Evolutionary conservation across 2,113 vertebrate genomes (phyloP), one percentile per base, ranked within the genome.

Genomic region (Microtus richardsoni): DNA sequence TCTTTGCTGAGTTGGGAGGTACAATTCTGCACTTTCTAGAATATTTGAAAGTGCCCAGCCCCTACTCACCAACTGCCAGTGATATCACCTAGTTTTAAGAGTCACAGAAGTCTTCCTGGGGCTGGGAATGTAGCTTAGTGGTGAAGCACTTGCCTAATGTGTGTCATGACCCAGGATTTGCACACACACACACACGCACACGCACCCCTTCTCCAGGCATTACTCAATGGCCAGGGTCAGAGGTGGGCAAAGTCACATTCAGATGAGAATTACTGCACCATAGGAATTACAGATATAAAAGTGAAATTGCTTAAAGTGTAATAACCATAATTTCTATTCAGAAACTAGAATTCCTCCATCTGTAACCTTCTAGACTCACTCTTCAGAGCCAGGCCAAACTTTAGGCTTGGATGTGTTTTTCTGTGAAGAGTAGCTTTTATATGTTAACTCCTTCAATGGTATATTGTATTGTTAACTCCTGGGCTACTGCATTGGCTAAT

Each of bases 201-300:
- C 58, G 11, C 12, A 41, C 58, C 84, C 36, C 75, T 30, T 93
- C 39, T 89, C 14, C 44, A 86, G 77, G 77, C 21, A 89, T 92
- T 89, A 84, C 41, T 58, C 88, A 0, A 54, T 89, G 58, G 77
- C 26, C 66, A 39, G 85, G 13, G 49, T 36, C 6, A 66, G 8
- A 62, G 77, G 21, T 24, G 26, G 3, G 73, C 49, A 95, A 47
- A 82, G 70, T 96, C 68, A 41, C 9, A 26, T 73, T 39, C 26
- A 58, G 6, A 66, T 87, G 64, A 94, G 28, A 96, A 89, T 19
- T 28, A 83, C 28, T 91, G 5, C 14, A 83, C 36, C 89, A 3
- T 66, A 91, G 74, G 41, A 90, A 94, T 89, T 79, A 96, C 49
- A 96, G n/a, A 71, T 86, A 44, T 82, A 78, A 96, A 88, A 86